These are phyloP conservation scores for Pseudomyrmex concolor DNA, from an alignment of 1,140 invertebrate species.

Conservation along the genomic window DNA sequence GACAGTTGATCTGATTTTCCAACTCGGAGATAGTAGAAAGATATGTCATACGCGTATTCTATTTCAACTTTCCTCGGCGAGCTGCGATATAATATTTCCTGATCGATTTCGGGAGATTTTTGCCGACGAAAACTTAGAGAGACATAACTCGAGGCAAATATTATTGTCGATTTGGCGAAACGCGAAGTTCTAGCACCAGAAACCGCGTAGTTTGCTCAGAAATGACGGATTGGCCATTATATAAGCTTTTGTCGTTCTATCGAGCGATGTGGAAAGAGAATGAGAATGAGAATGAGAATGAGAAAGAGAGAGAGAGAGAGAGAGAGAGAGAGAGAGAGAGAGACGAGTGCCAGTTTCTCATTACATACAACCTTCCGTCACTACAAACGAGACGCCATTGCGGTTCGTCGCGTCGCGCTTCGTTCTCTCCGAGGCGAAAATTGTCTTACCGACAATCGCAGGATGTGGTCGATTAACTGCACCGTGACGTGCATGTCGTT, in stretches of 20 bases:
- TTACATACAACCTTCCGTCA: slow-evolving; percentile 44
- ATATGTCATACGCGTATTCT: neutral
- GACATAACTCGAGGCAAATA: neutral
- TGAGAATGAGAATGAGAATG: no score
- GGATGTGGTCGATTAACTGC: slow-evolving; percentile 64
- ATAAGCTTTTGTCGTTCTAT: neutral
- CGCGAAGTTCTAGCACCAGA: neutral
- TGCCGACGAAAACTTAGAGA: neutral
- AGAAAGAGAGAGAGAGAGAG: no score
- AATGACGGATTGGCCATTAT: neutral
- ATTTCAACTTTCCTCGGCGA: neutral
- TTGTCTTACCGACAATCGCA: slow-evolving; percentile 61
- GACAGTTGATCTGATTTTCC: slow-evolving; percentile 39
- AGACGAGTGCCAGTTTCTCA: slow-evolving; percentile 43
- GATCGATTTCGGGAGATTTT: neutral
- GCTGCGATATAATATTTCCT: slow-evolving; percentile 20
- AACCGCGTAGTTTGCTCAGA: neutral
- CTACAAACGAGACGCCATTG: slow-evolving; percentile 53
- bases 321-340: no score
- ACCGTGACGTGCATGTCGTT: slow-evolving; percentile 51
- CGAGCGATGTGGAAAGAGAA: neutral
- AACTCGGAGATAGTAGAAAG: slow-evolving; percentile 4
- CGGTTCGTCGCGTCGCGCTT: slow-evolving; percentile 22
- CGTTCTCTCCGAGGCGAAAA: slow-evolving; percentile 50
- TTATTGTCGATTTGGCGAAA: neutral